Conservation (phyloP, 2,888 invertebrate species). For the Leptopilina drosophilae region DNA sequence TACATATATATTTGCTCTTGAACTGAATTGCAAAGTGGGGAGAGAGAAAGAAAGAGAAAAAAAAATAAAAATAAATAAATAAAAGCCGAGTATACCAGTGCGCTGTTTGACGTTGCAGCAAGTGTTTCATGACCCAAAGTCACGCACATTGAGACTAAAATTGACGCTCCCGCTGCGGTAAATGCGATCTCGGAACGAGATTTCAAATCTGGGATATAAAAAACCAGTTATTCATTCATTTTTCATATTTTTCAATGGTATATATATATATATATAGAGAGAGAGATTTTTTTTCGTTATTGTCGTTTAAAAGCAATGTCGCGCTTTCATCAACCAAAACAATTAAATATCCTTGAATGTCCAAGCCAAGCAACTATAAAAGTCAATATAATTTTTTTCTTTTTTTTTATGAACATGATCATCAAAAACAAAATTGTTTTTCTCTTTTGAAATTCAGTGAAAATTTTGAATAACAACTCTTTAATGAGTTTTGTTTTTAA, state of each 20-base stretch:
- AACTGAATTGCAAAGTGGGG: conserved; percentile 29
- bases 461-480: too few species aligned
- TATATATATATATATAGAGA: neutral
- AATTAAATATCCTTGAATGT: conserved; percentile 27
- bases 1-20: conserved; percentile 7
- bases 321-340: conserved; percentile 26
- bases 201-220: conserved; percentile 40
- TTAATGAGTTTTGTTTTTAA: too few species aligned
- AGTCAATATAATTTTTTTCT: neutral
- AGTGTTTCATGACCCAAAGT: conserved; percentile 33
- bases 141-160: conserved; percentile 40
- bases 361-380: conserved; percentile 13
- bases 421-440: conserved; percentile 13
- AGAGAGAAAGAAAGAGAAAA: neutral
- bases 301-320: conserved; percentile 22
- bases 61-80: conserved; percentile 23
- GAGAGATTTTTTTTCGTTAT: conserved; percentile 13
- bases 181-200: conserved; percentile 31
- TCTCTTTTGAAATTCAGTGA: neutral
- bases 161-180: conserved; percentile 39
- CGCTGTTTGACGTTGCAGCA: conserved; percentile 20
- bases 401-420: conserved; percentile 19
- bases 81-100: conserved; percentile 22
- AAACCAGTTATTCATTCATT: conserved; percentile 38
- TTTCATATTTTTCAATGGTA: conserved; percentile 31